Percentiles rank a stretch among this genome's conserved stretches.
These are phyloP conservation scores for Phrynosoma blainvillii DNA, from an alignment of 2,113 vertebrate genomes.

Conservation along the genomic window DNA sequence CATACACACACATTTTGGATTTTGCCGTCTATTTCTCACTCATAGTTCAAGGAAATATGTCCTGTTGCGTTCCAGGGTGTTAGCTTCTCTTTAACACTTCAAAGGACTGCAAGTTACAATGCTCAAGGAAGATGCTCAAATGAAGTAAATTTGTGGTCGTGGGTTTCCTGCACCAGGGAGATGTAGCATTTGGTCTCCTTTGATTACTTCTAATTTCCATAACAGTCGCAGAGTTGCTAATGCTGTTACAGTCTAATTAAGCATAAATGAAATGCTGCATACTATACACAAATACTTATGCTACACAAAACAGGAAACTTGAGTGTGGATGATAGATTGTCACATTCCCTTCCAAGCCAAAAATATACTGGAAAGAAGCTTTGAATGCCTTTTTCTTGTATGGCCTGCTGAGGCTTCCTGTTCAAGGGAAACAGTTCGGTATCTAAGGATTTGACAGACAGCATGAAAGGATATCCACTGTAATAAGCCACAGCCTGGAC, in stretches of 20 bases:
- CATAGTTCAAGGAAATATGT: background rate
- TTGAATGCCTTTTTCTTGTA: background rate
- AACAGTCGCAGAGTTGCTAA: background rate
- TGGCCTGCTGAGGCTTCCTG: background rate
- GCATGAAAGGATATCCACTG: background rate
- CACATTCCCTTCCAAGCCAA: background rate
- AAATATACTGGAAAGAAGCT: background rate
- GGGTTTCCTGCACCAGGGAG: background rate
- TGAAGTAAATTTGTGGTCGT: too few relatives aligned
- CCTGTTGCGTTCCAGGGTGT: background rate
- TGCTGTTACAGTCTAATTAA: background rate
- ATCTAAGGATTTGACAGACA: background rate
- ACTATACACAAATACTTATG: background rate
- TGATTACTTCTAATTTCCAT: background rate
- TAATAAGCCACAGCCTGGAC: background rate
- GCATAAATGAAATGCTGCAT: background rate
- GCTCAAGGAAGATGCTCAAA: background rate
- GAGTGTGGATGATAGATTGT: background rate
- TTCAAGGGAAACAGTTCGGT: background rate
- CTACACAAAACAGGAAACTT: background rate
- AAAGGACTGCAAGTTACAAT: background rate
- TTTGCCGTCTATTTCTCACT: background rate
- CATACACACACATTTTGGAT: background rate
- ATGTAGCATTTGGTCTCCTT: background rate
- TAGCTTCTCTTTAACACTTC: background rate